Base-by-base conservation (phyloP, 2,888 invertebrate species). In the Ornithoptera priamus region DNA sequence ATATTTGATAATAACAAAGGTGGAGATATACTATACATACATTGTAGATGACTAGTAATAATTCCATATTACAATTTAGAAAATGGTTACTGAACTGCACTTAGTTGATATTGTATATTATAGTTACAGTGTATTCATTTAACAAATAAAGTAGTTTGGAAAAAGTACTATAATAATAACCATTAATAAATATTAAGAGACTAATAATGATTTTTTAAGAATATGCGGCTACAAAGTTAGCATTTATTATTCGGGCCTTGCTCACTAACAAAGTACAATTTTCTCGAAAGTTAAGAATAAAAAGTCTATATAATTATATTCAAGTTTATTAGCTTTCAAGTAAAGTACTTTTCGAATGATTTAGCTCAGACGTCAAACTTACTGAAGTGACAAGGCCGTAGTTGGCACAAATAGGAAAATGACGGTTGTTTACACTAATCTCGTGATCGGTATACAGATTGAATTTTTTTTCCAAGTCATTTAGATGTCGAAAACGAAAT, bases 401-500 rank as follows among this genome's bases (percentile, higher is more conserved):
- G 24, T 36, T 24, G 50, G 46, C 36, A 61, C n/a, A 63, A 64
- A 63, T 61, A 67, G 58, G 67, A 67, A 64, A 70, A 67, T 53
- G 59, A 4, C 46, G 0, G 59, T 60, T 67, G 39, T 63, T 63
- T 60, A 46, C 60, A 61, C 64, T 57, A 57, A 61, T 70, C 67
- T 70, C 57, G 46, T 67, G 70, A 67, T 64, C 36, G 61, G 53
- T 50, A 39, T 39, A 50, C 53, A 42, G 59, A 59, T 69, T 59
- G 60, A 22, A 30, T 62, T 65, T 62, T 66, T 70, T 62, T 62
- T 62, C 39, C 15, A 56, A 58, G 62, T 18, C 22, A 39, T 70
- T 70, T 67, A 46, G 63, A 67, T 61, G 67, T 64, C 64, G 67
- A 66, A 58, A 66, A 59, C 53, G 58, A 66, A 70, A 50, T 18